Percentiles rank a stretch among this genome's conserved stretches.
Evolutionary conservation across 2,113 vertebrate genomes (phyloP).

Genomic region (Pantherophis guttatus): DNA sequence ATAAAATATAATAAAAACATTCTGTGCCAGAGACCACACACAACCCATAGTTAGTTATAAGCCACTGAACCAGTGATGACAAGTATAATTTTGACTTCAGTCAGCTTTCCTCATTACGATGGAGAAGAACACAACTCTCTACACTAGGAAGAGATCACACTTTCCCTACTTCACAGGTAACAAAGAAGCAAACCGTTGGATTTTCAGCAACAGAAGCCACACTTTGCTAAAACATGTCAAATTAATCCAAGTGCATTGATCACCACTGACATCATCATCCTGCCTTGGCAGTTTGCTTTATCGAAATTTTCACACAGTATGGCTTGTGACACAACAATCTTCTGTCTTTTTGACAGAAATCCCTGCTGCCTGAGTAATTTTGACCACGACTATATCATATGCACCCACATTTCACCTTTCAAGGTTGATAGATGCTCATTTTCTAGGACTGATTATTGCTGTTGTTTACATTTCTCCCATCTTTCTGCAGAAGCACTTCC

Average conservation of each 20-base stretch:
- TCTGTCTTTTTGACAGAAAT: background rate
- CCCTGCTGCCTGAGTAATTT: background rate
- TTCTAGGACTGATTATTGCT: rapidly evolving
- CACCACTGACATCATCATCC: background rate
- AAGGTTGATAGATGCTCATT: constrained; percentile 7
- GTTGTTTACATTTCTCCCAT: background rate
- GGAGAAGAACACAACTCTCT: background rate
- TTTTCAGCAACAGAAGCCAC: background rate
- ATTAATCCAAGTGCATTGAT: background rate
- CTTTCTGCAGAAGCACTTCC: background rate
- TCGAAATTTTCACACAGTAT: background rate
- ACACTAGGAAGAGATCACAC: background rate
- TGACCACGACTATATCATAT: background rate
- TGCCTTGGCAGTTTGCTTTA: background rate
- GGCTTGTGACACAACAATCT: constrained; percentile 7
- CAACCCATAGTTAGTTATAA: background rate
- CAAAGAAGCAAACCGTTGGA: background rate
- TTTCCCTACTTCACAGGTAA: background rate
- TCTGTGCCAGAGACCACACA: background rate
- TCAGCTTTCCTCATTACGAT: background rate
- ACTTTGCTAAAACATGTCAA: background rate
- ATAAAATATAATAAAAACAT: background rate
- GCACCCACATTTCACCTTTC: constrained; percentile 18
- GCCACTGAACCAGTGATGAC: background rate
- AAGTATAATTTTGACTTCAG: background rate